Base-by-base conservation (phyloP, 2,113 vertebrate species). In the Ariopsis seemanni region DNA sequence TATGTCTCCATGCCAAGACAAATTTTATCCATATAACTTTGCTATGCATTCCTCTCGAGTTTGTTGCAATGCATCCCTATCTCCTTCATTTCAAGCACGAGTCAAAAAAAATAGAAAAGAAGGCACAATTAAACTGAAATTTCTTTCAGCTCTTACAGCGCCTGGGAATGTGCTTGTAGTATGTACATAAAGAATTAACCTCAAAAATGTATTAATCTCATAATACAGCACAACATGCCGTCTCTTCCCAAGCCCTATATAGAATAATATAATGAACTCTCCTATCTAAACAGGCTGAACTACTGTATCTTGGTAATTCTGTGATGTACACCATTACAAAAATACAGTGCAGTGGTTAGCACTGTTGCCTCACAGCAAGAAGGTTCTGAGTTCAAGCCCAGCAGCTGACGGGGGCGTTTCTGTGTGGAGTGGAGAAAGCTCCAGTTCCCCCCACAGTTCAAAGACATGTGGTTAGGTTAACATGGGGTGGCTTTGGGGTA, bases 11-110 rank as follows among this genome's bases (percentile, higher is more conserved):
- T 2, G 53, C 5, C 18, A 17, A 30, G 15, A 34, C 4, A 18
- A 17, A 30, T 58, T 60, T 22, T 4, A 60, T 30, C n/a, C n/a
- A 80, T 53, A 27, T 5, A 78, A 15, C 10, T 10, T 53, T 27
- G 50, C 18, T 52, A 77, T 1, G 50, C 48, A 53, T 78, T 53
- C 18, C 50, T 78, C 11, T 77, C 22, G 18, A 25, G 17, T 22
- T 77, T 77, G 53, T 34, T 58, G 53, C 52, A 74, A 90, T 84
- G 84, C 6, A 67, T 34, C 27, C 27, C 67, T 15, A 15, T 18
- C 67, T n/a, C n/a, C 63, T 71, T 71, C 14, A 69, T 69, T 69
- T 69, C 17, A 60, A 63, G 2, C 11, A 57, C 0, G 7, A 63
- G 20, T 25, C 18, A 5, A 63, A 25, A 69, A 42, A 18, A 71